Conservation (phyloP, 2,888 invertebrate genomes). For the Tetheella fluctuosa region DNA sequence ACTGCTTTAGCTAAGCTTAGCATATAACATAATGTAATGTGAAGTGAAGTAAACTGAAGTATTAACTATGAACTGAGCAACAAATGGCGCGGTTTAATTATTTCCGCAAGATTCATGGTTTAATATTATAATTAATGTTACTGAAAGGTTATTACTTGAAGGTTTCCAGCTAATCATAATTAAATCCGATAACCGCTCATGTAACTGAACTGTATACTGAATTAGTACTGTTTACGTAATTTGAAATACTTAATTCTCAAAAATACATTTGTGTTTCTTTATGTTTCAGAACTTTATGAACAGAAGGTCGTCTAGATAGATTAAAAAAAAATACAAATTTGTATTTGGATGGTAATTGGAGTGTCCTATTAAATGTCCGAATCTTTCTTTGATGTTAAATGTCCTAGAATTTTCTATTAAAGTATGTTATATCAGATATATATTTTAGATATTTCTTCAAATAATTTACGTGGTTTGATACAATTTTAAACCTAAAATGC, state of each 20-base stretch:
- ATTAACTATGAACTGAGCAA: not conserved
- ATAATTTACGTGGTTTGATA: not conserved
- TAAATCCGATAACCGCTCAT: not conserved
- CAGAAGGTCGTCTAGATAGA: not conserved
- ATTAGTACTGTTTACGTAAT: not conserved
- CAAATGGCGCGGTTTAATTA: not conserved
- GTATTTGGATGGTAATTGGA: not conserved
- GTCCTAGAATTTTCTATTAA: constrained; percentile 3
- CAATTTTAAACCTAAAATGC: not conserved
- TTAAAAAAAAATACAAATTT: too few species aligned
- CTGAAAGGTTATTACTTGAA: constrained; percentile 2
- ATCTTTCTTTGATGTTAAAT: not conserved
- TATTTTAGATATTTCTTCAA: not conserved
- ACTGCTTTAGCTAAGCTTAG: not conserved
- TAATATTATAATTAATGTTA: constrained; percentile 5
- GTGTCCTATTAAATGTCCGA: not conserved
- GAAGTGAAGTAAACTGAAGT: not conserved
- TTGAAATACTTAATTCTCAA: too few species aligned
- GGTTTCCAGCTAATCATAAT: not conserved
- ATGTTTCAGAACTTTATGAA: not conserved
- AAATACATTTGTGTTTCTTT: too few species aligned
- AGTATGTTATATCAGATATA: not conserved
- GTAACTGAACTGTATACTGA: not conserved
- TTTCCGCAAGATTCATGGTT: constrained; percentile 1
- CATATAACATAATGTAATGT: not conserved